Conservation (phyloP, 2,888 invertebrate species). For the Ormia ochracea region DNA sequence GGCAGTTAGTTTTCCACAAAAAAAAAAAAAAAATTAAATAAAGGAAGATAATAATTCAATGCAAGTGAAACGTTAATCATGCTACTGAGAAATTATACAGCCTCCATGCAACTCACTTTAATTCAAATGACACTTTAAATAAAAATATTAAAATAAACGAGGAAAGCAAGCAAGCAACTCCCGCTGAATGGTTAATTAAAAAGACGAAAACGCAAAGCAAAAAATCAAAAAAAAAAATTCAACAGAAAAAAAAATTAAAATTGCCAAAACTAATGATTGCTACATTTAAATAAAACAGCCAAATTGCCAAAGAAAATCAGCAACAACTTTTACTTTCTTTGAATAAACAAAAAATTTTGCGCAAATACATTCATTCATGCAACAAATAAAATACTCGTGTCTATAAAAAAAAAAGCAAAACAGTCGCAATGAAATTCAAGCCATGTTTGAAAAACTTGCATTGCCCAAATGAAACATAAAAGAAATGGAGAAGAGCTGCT, state of each 20-base stretch:
- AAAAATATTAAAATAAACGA: background rate
- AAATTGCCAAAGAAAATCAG: constrained; percentile 14
- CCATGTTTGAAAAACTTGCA: constrained; percentile 44
- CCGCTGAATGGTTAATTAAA: constrained; percentile 19
- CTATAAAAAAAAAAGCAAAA: constrained; percentile 10
- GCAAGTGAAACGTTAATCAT: background rate
- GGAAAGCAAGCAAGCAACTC: background rate
- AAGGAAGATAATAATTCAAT: background rate
- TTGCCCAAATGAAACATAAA: background rate
- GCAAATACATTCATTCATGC: constrained; percentile 5
- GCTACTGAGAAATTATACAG: background rate
- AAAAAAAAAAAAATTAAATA: background rate
- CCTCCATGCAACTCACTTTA: constrained; percentile 1
- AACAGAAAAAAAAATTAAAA: background rate
- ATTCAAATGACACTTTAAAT: constrained; percentile 20
- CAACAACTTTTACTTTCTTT: constrained; percentile 58
- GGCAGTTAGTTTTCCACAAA: background rate
- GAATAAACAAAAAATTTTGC: background rate
- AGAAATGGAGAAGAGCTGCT: background rate
- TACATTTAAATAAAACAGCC: constrained; percentile 13
- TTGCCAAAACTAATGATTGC: constrained; percentile 3
- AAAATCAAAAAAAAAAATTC: background rate
- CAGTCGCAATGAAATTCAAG: constrained; percentile 33
- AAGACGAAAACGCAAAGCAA: background rate
- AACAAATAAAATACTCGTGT: constrained; percentile 6